These are phyloP conservation scores for Diabrotica undecimpunctata DNA, from an alignment of 1,140 invertebrate species.

Conservation along the genomic window DNA sequence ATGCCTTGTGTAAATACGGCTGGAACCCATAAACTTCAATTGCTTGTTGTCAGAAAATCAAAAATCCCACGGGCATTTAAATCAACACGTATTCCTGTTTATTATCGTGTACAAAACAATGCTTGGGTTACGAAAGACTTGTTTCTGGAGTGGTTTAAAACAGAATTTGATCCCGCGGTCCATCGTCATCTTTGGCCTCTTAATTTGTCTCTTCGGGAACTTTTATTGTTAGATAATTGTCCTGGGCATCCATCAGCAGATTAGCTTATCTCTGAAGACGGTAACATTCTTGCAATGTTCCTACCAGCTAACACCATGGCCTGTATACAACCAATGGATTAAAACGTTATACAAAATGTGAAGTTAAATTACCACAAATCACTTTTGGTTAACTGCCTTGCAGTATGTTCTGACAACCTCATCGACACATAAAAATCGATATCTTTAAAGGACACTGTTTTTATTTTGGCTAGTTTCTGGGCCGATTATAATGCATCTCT, in stretches of 20 bases:
- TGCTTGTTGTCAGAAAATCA: slow-evolving; percentile 13
- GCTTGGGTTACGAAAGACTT: slow-evolving; percentile 33
- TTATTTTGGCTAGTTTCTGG: too few species aligned
- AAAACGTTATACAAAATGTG: too few species aligned
- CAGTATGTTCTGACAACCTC: too few species aligned
- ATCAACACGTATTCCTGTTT: slow-evolving; percentile 34
- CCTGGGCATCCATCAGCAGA: slow-evolving; percentile 31
- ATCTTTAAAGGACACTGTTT: too few species aligned
- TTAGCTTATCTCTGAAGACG: slow-evolving; percentile 32
- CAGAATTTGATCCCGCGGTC: slow-evolving; percentile 20
- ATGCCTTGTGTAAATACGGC: too few species aligned
- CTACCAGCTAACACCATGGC: slow-evolving; percentile 44
- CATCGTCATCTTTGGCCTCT: slow-evolving; percentile 15
- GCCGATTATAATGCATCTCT: too few species aligned
- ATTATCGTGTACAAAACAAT: slow-evolving; percentile 39
- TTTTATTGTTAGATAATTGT: too few species aligned
- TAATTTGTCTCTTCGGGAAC: slow-evolving; percentile 35
- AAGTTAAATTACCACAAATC: too few species aligned
- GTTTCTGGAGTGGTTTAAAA: slow-evolving; percentile 20
- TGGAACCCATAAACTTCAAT: too few species aligned
- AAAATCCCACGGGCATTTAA: slow-evolving; percentile 39
- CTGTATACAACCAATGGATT: slow-evolving; percentile 31
- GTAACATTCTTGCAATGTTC: slow-evolving; percentile 43
- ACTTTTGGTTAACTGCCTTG: too few species aligned
- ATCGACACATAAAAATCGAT: too few species aligned